Base-by-base conservation (phyloP, 2,113 vertebrate species). In the Myotis lucifugus region DNA sequence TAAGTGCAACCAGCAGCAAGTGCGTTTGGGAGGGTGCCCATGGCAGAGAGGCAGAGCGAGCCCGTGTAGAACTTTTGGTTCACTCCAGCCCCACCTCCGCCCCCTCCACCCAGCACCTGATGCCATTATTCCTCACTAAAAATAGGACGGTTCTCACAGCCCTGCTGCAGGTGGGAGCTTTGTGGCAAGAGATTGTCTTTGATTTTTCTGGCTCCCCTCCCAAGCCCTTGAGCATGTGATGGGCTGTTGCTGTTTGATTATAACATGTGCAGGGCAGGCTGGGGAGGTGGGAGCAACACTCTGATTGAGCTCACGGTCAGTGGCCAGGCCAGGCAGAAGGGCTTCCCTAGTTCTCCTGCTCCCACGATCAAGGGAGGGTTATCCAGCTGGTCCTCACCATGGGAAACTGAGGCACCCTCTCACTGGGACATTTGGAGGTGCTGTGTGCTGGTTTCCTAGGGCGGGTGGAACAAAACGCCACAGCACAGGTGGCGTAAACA, bases 91-190 rank as follows among this genome's bases (percentile, higher is more conserved):
- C 50, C 18, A 8, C 11, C 21, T 4, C 32, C 8, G 0, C 0
- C 8, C 19, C 42, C 42, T 66, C 67, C 54, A 73, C 77, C 91
- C n/a, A 67, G 61, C 56, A 79, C 93, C 86, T 85, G 85, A 74
- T 37, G 72, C 64, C 67, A 84, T 95, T 83, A 59, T 88, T 79
- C 64, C 4, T 13, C 42, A 46, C 72, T 96, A 91, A 96, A 96
- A 96, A 95, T 88, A 96, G 88, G 56, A 88, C 66, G 67, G 61
- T 67, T 79, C 67, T 82, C 90, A 72, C 42, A 90, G 95, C 61
- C 56, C 50, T 74, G 70, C 85, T 83, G 92, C 50, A 93, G 87
- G 48, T 93, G 84, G 67, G 95, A 91, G 84, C 48, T 96, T 54
- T 72, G 48, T 92, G 69, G 59, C 92, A 87, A 84, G 81, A 92